A percentile compares a stretch with the other conserved stretches of the same genome.
Conservation (phyloP, 2,888 invertebrate genomes). For the Polyommatus iphigenia region DNA sequence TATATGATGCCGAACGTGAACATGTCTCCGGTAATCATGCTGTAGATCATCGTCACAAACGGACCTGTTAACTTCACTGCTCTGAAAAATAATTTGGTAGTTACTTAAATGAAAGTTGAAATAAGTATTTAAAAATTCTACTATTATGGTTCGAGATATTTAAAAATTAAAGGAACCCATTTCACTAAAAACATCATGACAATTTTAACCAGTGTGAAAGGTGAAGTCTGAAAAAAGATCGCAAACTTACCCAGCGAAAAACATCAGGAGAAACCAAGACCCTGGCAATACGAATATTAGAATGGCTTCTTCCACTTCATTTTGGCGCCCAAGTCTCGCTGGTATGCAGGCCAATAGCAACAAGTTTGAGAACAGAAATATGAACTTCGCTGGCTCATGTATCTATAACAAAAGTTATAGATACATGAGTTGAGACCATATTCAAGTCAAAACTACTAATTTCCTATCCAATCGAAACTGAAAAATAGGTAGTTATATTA, state of each 20-base stretch:
- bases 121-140: not conserved
- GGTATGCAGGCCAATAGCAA: constrained; percentile 94
- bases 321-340: constrained; percentile 86
- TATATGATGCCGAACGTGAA: constrained; percentile 99
- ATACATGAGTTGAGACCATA: too few species aligned
- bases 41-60: constrained; percentile 99
- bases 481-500: not conserved
- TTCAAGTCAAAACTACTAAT: not conserved
- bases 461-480: not conserved
- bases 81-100: constrained; percentile 73
- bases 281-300: constrained; percentile 96
- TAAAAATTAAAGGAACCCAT: not conserved
- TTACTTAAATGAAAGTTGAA: not conserved
- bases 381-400: constrained; percentile 96
- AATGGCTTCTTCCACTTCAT: constrained; percentile 93
- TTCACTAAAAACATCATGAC: not conserved
- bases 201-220: not conserved
- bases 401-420: constrained; percentile 76
- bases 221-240: not conserved
- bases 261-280: constrained; percentile 98
- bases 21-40: constrained; percentile 99
- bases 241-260: constrained; percentile 94
- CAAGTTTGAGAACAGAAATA: constrained; percentile 95
- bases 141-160: not conserved
- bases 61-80: constrained; percentile 97